Evolutionary conservation across 2,113 vertebrate genomes (phyloP), one percentile per base, ranked within the genome.

Genomic region (Labeo catla): DNA sequence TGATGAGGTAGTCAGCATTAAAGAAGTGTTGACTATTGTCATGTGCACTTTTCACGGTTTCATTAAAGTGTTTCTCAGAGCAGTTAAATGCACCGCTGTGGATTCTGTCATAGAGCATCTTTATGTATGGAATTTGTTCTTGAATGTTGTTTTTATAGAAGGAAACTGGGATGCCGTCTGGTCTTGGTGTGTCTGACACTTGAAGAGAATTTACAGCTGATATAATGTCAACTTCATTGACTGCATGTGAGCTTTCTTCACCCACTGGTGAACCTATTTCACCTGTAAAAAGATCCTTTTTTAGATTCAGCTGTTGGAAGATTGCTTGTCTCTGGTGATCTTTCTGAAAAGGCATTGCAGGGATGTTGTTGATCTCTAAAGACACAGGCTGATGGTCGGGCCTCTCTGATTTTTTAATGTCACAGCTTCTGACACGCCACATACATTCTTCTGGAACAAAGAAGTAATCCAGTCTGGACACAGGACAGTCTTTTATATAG

Each of bases 151-250:
- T 57, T 49, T 65, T 84, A 8, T 84, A 84, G 43, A 9, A 76
- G 43, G 73, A 50, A 13, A 0, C 83, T 65, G 57, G 39, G 11
- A 76, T 76, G 7, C 45, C 72, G 13, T 84, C 83, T 50, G 83
- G 73, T 76, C 83, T 84, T 13, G 73, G 73, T 43, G 83, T 84
- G 21, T 84, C 83, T 16, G 83, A 84, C 39, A 84, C 83, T 49
- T 84, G 70, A 54, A 84, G 83, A 76, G 83, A 76, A 3, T 76
- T 12, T 23, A 84, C 39, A n/a, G 70, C 83, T 74, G 83, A 61
- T 1, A 74, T n/a, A 49, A 84, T 76, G 21, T 84, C 83, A 63
- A 84, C 49, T 39, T 63, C 70, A 23, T 19, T 76, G 36, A 76
- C 45, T n/a, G 8, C 43, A 50, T 59, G 3, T 45, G 9, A 13